These are phyloP conservation scores for Aegithalos caudatus DNA, from an alignment of 2,113 vertebrate genomes.

Conservation along the genomic window DNA sequence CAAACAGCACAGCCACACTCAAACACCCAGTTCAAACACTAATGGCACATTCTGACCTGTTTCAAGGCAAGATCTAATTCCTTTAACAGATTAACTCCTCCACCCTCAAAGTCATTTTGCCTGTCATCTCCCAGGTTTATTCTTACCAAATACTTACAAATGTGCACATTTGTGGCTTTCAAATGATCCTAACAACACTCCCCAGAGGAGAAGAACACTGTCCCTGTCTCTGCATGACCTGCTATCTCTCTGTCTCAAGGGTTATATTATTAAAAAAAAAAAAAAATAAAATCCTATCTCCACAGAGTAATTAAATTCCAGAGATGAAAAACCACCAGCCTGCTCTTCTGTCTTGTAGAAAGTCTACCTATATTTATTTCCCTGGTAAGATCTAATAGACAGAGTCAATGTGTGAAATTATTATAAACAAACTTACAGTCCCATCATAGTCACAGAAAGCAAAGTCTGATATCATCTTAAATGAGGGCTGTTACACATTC, in stretches of 20 bases:
- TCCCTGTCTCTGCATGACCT: background rate
- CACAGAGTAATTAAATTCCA: background rate
- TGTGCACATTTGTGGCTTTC: background rate
- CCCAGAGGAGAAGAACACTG: background rate
- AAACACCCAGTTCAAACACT: constrained; percentile 38
- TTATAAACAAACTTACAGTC: background rate
- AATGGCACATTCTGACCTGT: constrained; percentile 21
- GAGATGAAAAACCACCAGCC: background rate
- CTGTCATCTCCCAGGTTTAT: background rate
- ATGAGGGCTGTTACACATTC: background rate
- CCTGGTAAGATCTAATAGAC: background rate
- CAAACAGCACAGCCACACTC: constrained; percentile 46
- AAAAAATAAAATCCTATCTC: background rate
- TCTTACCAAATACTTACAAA: background rate
- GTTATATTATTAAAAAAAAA: too few relatives aligned
- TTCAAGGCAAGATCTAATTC: constrained; percentile 51
- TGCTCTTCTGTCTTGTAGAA: background rate
- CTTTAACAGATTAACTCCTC: constrained; percentile 46
- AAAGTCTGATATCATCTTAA: background rate
- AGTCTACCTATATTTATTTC: background rate
- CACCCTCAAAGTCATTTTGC: background rate
- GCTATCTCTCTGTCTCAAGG: background rate
- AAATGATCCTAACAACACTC: background rate
- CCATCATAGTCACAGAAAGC: background rate
- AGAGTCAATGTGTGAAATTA: background rate